Evolutionary conservation across 1,140 invertebrate genomes (phyloP), one percentile per base, ranked within the genome.

Genomic region (Leptoteleia sp.): DNA sequence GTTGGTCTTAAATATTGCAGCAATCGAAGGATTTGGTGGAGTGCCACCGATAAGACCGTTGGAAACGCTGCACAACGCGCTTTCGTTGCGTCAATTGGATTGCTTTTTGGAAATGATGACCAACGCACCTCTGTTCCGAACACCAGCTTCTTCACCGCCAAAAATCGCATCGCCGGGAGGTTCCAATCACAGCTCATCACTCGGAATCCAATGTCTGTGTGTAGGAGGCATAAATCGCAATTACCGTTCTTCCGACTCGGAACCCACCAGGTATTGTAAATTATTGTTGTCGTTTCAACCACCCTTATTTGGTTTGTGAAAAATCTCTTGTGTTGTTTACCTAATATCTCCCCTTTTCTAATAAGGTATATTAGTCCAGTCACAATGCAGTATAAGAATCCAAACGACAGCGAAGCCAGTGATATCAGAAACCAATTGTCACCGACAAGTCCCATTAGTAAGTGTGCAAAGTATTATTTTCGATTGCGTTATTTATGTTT

Each of bases 1-100:
- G 6, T 47, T n/a, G 9, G 11, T 48, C 1, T 38, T 61, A 37
- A 57, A 62, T 52, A 22, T 73, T 82, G 7, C 81, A 93, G 93
- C 92, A 31, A 92, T 95, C 81, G 94, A 95, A 88, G 95, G 94
- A 31, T 96, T 95, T 85, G 95, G 94, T 17, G 95, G 96, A 78
- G 97, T 98, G 38, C 97, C 97, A 29, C 94, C 96, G 0, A 97
- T 99, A 76, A 92, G 97, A 42, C 97, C 97, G 0, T 85, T 99
- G 82, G 97, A 99, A 89, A 99, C 98, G 1, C 89, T 99, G 25
- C 97, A 99, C 90, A 99, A 99, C 89, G 96, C 97, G 19, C 89
- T 99, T 65, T 98, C 97, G 17, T 90, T 98, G 73, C 93, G 94
- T 29, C 96, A 99, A 85, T 88, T 99, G 75, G 97, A 98, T 84